Evolutionary conservation across 2,888 invertebrate genomes (phyloP).

Genomic region (Drosophila stalkeri): DNA sequence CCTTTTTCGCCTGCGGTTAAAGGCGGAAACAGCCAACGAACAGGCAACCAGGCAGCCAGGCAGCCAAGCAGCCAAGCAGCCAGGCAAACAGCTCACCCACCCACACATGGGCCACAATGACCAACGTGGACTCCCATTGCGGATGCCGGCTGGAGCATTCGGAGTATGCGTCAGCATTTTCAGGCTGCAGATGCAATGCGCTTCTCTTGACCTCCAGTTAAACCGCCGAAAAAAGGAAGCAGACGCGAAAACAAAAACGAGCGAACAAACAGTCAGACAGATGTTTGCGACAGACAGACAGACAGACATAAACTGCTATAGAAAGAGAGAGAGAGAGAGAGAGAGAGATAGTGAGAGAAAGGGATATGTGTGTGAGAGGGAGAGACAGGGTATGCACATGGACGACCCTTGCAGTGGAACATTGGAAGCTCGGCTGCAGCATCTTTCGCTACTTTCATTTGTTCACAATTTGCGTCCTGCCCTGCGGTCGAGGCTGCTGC

Average conservation of each 20-base stretch:
- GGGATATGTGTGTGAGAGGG: neutral
- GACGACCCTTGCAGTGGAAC: constrained; percentile 33
- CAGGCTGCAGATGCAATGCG: constrained; percentile 58
- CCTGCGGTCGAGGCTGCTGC: constrained; percentile 71
- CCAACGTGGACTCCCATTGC: constrained; percentile 28
- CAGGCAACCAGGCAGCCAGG: neutral
- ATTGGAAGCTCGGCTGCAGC: constrained; percentile 36
- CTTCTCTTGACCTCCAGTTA: constrained; percentile 77
- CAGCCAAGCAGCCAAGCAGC: neutral
- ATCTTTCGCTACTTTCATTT: constrained; percentile 76
- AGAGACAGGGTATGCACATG: constrained; percentile 55
- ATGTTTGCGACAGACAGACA: constrained; percentile 14
- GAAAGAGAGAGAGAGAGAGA: neutral
- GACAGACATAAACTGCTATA: neutral
- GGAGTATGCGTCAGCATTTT: constrained; percentile 59
- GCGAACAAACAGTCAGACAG: constrained; percentile 21
- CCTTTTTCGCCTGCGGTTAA: constrained; percentile 58
- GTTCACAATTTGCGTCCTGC: constrained; percentile 77
- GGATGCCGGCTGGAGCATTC: constrained; percentile 6
- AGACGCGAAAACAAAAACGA: constrained; percentile 50
- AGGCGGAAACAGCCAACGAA: constrained; percentile 18
- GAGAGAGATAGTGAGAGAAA: neutral
- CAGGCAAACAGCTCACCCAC: constrained; percentile 12
- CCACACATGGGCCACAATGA: constrained; percentile 51
- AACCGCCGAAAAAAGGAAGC: constrained; percentile 57